A percentile compares a stretch with the other conserved stretches of the same genome.
Evolutionary conservation across 1,140 invertebrate species (phyloP).

Genomic region (Arctopsyche grandis): DNA sequence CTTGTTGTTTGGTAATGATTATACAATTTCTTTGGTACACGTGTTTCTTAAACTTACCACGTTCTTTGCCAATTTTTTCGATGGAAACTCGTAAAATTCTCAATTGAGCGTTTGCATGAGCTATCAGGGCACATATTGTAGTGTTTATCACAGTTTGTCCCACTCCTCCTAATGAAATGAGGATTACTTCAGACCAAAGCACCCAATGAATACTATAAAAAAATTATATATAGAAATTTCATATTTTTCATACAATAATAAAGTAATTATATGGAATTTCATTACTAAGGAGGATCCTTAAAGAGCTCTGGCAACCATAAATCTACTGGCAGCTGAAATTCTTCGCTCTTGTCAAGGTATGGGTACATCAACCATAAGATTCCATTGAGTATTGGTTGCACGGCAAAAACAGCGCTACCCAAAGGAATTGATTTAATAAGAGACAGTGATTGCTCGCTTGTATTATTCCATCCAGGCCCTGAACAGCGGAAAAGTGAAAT

Average conservation of each 20-base stretch:
- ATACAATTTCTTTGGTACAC: background rate
- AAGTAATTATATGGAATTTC: background rate
- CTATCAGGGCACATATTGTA: conserved; percentile 46
- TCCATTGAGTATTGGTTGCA: conserved; percentile 35
- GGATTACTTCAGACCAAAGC: conserved; percentile 7
- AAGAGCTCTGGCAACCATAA: conserved; percentile 15
- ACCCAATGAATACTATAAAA: conserved; percentile 31
- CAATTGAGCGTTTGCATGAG: conserved; percentile 45
- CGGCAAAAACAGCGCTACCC: conserved; percentile 31
- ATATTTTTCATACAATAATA: background rate
- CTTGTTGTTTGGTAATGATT: no score
- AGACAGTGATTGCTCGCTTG: conserved; percentile 3
- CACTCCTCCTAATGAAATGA: conserved; percentile 2
- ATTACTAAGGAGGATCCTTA: background rate
- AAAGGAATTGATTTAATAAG: conserved; percentile 34
- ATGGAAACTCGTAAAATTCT: conserved; percentile 34
- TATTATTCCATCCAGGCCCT: conserved; percentile 35
- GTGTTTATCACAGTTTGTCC: conserved; percentile 45
- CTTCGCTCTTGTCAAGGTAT: background rate
- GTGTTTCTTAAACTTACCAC: background rate
- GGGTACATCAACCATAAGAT: conserved; percentile 31
- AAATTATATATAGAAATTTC: conserved; percentile 3
- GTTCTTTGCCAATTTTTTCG: conserved; percentile 27
- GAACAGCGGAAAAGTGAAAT: background rate
- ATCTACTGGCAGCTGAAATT: conserved; percentile 32